These are phyloP conservation scores for Physocephala rufipes DNA, from an alignment of 2,888 invertebrate species.

Conservation along the genomic window DNA sequence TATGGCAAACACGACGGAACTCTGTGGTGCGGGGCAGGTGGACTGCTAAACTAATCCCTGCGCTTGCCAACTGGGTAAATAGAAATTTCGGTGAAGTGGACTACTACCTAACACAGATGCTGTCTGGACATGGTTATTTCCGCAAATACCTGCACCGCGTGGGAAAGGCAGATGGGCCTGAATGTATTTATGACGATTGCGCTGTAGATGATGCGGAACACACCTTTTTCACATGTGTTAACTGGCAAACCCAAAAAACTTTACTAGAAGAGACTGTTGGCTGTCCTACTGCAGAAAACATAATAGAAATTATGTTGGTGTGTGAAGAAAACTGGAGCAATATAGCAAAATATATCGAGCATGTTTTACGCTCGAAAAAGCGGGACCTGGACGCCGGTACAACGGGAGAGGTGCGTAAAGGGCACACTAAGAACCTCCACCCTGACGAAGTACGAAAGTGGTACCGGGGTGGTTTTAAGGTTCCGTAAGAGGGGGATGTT, in stretches of 20 bases:
- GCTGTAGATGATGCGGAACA: slow-evolving; percentile 13
- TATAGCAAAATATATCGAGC: not conserved
- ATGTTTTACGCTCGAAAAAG: not conserved
- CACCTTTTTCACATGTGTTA: slow-evolving; percentile 2
- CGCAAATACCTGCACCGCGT: slow-evolving; percentile 20
- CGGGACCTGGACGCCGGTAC: too few relatives aligned
- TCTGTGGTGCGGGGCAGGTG: slow-evolving; percentile 7
- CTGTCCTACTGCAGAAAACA: not conserved
- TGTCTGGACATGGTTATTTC: slow-evolving; percentile 26
- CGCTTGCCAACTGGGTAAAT: slow-evolving; percentile 1
- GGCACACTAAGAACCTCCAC: too few relatives aligned
- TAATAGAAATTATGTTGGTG: not conserved
- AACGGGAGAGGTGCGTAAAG: too few relatives aligned
- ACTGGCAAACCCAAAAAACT: not conserved
- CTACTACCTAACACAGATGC: slow-evolving; percentile 28
- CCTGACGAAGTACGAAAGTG: too few relatives aligned
- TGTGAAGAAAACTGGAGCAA: not conserved
- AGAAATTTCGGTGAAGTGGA: slow-evolving; percentile 16
- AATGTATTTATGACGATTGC: slow-evolving; percentile 17
- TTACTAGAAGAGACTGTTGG: not conserved
- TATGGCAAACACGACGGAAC: slow-evolving; percentile 25
- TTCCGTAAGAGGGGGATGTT: not conserved
- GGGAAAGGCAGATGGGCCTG: slow-evolving; percentile 7
- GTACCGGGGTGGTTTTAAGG: too few relatives aligned
- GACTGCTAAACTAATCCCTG: slow-evolving; percentile 6